A percentile compares a stretch with the other conserved stretches of the same genome.
Evolutionary conservation across 2,797 vertebrate species (phyloP).

Genomic region (Acanthurus lineatus): DNA sequence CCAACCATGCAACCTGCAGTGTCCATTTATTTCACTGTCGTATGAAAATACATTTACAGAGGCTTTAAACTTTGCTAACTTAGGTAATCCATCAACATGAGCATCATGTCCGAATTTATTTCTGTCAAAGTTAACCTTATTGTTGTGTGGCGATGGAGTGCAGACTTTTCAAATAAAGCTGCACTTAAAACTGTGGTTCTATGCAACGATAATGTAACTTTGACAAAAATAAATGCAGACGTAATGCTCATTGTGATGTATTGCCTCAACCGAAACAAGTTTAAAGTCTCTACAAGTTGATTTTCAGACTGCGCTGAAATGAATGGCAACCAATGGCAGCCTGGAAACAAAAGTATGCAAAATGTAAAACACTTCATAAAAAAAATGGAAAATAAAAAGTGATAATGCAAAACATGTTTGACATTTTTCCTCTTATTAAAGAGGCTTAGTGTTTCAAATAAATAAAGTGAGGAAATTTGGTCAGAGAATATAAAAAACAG

Average conservation of each 20-base stretch:
- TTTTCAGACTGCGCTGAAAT: constrained; percentile 18
- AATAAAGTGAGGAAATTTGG: neutral
- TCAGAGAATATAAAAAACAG: neutral
- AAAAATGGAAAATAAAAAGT: neutral
- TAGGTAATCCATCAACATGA: constrained; percentile 72
- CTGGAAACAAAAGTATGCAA: constrained; percentile 2
- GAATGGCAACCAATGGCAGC: constrained; percentile 12
- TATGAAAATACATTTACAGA: constrained; percentile 65
- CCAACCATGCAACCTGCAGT: constrained; percentile 31
- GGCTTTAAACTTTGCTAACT: constrained; percentile 67
- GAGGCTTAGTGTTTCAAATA: neutral
- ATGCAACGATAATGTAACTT: constrained; percentile 60
- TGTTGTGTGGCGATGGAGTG: constrained; percentile 31
- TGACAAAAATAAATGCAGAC: constrained; percentile 60
- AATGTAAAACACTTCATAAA: neutral
- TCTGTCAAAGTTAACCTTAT: constrained; percentile 64
- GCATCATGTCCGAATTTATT: constrained; percentile 67
- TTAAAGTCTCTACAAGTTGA: constrained; percentile 26
- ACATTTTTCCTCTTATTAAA: neutral
- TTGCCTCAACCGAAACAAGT: constrained; percentile 32
- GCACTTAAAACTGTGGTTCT: constrained; percentile 59
- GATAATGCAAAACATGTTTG: neutral
- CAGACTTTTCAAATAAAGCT: constrained; percentile 47
- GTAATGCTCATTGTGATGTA: constrained; percentile 67
- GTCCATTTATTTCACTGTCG: constrained; percentile 52